Evolutionary conservation across 2,888 invertebrate species (phyloP), one percentile per base, ranked within the genome.

Genomic region (Cryptus viduatorius): DNA sequence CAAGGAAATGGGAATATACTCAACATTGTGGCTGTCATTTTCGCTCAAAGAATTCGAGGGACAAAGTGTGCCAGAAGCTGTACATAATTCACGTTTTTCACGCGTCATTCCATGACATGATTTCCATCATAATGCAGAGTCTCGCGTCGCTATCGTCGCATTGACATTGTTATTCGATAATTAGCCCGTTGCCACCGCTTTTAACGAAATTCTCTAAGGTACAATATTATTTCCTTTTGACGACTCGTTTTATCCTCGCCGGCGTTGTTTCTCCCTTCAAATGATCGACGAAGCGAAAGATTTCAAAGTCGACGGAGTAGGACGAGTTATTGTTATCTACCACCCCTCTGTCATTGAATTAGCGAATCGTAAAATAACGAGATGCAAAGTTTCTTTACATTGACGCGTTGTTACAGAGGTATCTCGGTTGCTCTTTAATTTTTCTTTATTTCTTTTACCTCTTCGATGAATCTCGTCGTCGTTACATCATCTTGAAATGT

Each of bases 311-410:
- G 79, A n/a, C n/a, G n/a, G n/a, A n/a, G 72, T 12, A 19, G 68
- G 50, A 50, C 42, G 61, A 48, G 59, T 71, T 65, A 46, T 19
- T n/a, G n/a, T n/a, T n/a, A n/a, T n/a, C n/a, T n/a, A n/a, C 19
- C 48, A 42, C 53, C 24, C 50, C 53, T 56, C 59, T 79, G 1
- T 1, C 14, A 78, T 77, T 81, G 87, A 88, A 88, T 89, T 88
- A 87, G 86, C 88, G 85, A 89, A 90, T 89, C 82, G 87, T 79
- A 87, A 90, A 89, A 88, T 89, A 88, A 90, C 87, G 83, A 87
- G 87, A 80, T 85, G 77, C 65, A 86, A 83, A 84, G 65, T 84
- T 86, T 73, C 86, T 87, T 86, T n/a, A n/a, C n/a, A n/a, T n/a
- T 84, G 84, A 85, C 76, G 69, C 76, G 69, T 84, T 61, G 71